Evolutionary conservation across 2,113 vertebrate species (phyloP).

Genomic region (Dicaeum eximium): DNA sequence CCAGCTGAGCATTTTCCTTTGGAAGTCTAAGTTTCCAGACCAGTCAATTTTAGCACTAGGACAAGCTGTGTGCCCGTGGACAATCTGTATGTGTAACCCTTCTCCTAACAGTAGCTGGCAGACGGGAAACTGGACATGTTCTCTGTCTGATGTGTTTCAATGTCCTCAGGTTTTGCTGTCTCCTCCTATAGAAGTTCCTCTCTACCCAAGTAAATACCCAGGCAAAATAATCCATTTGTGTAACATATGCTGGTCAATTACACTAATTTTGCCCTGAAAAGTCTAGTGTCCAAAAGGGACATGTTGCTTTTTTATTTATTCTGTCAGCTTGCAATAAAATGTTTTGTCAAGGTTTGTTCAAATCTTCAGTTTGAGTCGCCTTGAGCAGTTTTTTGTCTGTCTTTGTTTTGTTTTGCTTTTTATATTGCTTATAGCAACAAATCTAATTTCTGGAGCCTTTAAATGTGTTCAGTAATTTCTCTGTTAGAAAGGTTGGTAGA

Average conservation of each 20-base stretch:
- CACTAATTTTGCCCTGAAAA: neutral
- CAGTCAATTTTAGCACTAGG: neutral
- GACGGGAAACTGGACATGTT: neutral
- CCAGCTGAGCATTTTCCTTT: neutral
- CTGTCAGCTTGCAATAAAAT: neutral
- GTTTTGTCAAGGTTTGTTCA: neutral
- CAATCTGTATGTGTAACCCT: neutral
- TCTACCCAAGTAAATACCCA: neutral
- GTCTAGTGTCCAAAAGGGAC: neutral
- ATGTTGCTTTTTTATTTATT: neutral
- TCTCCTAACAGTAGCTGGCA: neutral
- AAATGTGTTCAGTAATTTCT: neutral
- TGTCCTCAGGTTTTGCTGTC: neutral
- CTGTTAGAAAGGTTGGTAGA: neutral
- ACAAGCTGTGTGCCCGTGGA: neutral
- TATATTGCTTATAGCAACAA: neutral
- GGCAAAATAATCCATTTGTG: neutral
- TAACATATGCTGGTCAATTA: neutral
- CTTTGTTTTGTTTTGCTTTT: neutral
- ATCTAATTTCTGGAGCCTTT: neutral
- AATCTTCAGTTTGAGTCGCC: neutral
- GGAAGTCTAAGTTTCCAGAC: neutral
- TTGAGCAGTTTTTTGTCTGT: neutral
- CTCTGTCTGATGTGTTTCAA: neutral
- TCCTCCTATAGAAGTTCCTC: neutral